Base-by-base conservation (phyloP, 2,113 vertebrate genomes). In the Poeciliopsis prolifica region DNA sequence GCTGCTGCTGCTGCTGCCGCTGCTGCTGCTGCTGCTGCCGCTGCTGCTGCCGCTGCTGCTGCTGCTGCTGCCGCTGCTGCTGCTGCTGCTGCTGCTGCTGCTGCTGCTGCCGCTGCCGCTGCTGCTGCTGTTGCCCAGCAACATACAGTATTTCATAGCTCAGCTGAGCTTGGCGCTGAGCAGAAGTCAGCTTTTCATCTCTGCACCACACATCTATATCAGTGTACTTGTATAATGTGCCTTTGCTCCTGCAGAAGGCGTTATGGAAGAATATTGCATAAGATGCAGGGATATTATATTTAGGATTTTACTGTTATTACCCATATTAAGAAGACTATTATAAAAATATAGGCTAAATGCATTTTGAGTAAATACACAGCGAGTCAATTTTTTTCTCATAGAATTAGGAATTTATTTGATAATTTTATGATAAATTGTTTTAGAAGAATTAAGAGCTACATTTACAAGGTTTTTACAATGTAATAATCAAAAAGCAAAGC, bases 91-190 rank as follows among this genome's bases (percentile, higher is more conserved):
- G 89, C 89, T 89, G 60, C 91, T 92, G 65, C 86, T 86, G 61
- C 85, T 88, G 89, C 89, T 89, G 1, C 1, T 35, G 33, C 33
- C 33, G 1, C 33, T 33, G 7, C 51, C 8, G 61, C 87, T 88
- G 89, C 89, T 89, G 88, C 92, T 93, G 93, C 92, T 93, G 94
- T 95, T 95, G 94, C 94, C 91, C 91, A 31, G 94, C 94, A 95
- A 95, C 94, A 90, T 94, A 91, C 88, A 89, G 86, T 90, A 89
- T 92, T 91, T 92, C 92, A 91, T 91, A 92, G 92, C 94, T 93
- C 88, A 89, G 89, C 88, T 89, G 75, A 83, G 88, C 88, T 87
- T 66, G 75, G 89, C 64, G 80, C 89, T 74, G 83, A 87, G 87
- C 86, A 78, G 83, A 90, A 93, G 91, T 92, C 86, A 90, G 86